Conservation (phyloP, 2,888 invertebrate species). For the Leistus spinibarbis region DNA sequence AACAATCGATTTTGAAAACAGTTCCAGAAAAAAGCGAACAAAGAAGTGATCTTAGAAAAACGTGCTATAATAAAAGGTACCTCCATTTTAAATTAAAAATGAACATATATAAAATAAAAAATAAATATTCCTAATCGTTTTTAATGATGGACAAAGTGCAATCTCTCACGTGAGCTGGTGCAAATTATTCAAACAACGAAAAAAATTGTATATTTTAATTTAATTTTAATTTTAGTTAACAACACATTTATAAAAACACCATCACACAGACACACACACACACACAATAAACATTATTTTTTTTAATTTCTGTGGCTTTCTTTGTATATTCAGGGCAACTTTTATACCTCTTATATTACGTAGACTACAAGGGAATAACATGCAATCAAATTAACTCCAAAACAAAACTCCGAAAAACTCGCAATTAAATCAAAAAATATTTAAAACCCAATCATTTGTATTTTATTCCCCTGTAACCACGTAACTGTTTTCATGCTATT, state of each 20-base stretch:
- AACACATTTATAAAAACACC: background rate
- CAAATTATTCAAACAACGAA: conserved; percentile 48
- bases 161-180: conserved; percentile 51
- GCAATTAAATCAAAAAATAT: too few species aligned
- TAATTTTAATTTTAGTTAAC: background rate
- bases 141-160: conserved; percentile 54
- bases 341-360: background rate
- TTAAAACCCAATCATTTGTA: too few species aligned
- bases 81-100: conserved; percentile 51
- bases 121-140: conserved; percentile 45
- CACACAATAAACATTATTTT: too few species aligned
- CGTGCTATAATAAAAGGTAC: conserved; percentile 58
- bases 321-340: background rate
- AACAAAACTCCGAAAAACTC: too few species aligned
- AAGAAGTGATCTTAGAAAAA: conserved; percentile 40
- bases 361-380: background rate
- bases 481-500: background rate
- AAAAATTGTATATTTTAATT: conserved; percentile 11
- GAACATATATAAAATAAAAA: conserved; percentile 40
- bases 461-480: background rate
- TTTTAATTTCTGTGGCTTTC: background rate
- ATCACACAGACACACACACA: conserved; percentile 1
- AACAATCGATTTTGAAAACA: background rate
- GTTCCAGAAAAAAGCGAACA: background rate
- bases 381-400: too few species aligned